A percentile compares a stretch with the other conserved stretches of the same genome.
phyloP scores from a whole-genome alignment of 1,140 invertebrate species.

The Drosophila grimshawi region DNA sequence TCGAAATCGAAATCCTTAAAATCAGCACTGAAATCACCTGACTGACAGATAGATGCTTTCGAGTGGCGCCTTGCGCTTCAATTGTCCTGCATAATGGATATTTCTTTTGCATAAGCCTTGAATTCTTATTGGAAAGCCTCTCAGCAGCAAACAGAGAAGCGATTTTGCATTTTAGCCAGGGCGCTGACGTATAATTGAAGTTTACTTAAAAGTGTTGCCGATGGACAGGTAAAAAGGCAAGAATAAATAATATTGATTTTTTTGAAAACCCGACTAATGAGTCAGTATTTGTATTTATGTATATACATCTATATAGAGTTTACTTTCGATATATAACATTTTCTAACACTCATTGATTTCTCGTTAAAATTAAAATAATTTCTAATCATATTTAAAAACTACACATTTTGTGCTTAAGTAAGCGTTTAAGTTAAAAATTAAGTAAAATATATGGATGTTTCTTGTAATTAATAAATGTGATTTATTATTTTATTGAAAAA shows the following conservation, averaged over 20 bases:
- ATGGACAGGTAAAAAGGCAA: slow-evolving; percentile 23
- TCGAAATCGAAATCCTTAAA: slow-evolving; percentile 44
- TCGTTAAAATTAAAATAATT: too few relatives aligned
- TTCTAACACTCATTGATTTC: too few relatives aligned
- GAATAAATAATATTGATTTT: background rate
- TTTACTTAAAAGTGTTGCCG: slow-evolving; percentile 61
- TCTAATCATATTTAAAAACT: too few relatives aligned
- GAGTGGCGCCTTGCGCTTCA: slow-evolving; percentile 63
- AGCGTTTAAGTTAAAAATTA: too few relatives aligned
- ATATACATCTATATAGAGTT: too few relatives aligned
- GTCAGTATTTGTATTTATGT: background rate
- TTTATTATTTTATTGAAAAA: too few relatives aligned
- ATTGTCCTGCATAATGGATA: slow-evolving; percentile 74
- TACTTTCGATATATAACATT: too few relatives aligned
- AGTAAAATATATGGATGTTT: too few relatives aligned
- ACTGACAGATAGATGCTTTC: slow-evolving; percentile 31
- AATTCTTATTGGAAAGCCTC: slow-evolving; percentile 60
- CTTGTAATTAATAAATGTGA: too few relatives aligned
- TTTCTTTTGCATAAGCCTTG: slow-evolving; percentile 69
- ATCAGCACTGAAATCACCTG: slow-evolving; percentile 40
- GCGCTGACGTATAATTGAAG: slow-evolving; percentile 69
- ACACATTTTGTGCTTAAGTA: too few relatives aligned
- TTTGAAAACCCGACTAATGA: background rate
- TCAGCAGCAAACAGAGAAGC: slow-evolving; percentile 67
- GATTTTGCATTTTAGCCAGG: slow-evolving; percentile 51